Base-by-base conservation (phyloP, 2,113 vertebrate species). In the Stercorarius parasiticus region DNA sequence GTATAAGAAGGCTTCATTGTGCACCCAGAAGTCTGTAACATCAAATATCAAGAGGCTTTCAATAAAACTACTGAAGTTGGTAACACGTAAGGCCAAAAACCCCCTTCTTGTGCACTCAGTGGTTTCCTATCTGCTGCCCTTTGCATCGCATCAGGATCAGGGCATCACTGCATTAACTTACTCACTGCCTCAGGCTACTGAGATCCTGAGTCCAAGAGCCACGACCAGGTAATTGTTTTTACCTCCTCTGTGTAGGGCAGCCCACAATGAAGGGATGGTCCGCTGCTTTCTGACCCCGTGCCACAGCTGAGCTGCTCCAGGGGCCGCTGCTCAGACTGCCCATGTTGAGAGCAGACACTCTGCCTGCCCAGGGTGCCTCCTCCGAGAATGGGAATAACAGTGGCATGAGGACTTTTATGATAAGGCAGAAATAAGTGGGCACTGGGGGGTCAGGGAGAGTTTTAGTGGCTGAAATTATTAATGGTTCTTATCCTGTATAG, bases 281-380 rank as follows among this genome's bases (percentile, higher is more conserved):
- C 1, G 3, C 30, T 88, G 32, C 18, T 86, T 86, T 81, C 21
- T 2, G 3, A 42, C 55, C 23, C 38, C 1, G 0, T 59, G 50
- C 12, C 32, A 18, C 38, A 62, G 26, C 15, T 38, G 27, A 83
- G 10, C n/a, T 73, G 13, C 50, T 59, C 79, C 1, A 1, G 15
- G 13, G 18, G 3, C 5, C 45, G 9, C 10, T 29, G 40, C 66
- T 85, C 0, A 0, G 29, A 26, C 26, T 34, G 25, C 5, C 52
- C 11, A 5, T 43, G 56, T 73, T 34, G 40, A 79, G 15, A 86
- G 47, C 23, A 88, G 42, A 38, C 18, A 26, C 8, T 7, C 43
- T 26, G 32, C 25, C 42, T 66, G 34, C 25, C 20, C 27, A 52
- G 30, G 6, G 5, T 38, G 7, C 40, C 27, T 73, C 10, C 53